Conservation (phyloP, 2,888 invertebrate species). For the Lepidonotus clava region DNA sequence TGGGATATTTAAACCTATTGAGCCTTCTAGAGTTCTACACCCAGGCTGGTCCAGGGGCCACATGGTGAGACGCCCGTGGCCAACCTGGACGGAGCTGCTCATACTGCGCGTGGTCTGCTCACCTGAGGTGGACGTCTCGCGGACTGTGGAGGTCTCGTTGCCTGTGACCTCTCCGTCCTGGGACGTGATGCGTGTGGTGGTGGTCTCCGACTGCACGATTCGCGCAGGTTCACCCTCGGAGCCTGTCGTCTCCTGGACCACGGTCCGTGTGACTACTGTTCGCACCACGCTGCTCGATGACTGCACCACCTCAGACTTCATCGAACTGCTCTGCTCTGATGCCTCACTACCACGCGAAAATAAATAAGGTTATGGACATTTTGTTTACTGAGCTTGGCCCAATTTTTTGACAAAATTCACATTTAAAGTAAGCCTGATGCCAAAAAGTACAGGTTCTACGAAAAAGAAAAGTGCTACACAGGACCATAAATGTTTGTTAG, state of each 20-base stretch:
- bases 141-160: slow-evolving; percentile 35
- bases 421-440: too few species aligned
- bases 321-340: background rate
- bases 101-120: too few species aligned
- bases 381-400: too few species aligned
- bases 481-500: too few species aligned
- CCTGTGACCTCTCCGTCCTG: slow-evolving; percentile 40
- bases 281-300: slow-evolving; percentile 28
- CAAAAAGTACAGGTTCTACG: too few species aligned
- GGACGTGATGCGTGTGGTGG: slow-evolving; percentile 36
- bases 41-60: background rate
- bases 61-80: background rate
- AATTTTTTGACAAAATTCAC: too few species aligned
- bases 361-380: too few species aligned
- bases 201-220: slow-evolving; percentile 41
- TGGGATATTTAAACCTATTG: background rate
- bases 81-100: background rate
- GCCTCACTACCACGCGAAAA: slow-evolving; percentile 5
- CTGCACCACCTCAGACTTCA: slow-evolving; percentile 15
- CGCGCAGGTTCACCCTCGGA: slow-evolving; percentile 1
- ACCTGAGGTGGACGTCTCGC: slow-evolving; percentile 5
- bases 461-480: too few species aligned
- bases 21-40: background rate
- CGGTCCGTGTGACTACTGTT: slow-evolving; percentile 20
- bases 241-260: slow-evolving; percentile 39